Base-by-base conservation (phyloP, 1,140 invertebrate species). In the Drosophila sucinea region DNA sequence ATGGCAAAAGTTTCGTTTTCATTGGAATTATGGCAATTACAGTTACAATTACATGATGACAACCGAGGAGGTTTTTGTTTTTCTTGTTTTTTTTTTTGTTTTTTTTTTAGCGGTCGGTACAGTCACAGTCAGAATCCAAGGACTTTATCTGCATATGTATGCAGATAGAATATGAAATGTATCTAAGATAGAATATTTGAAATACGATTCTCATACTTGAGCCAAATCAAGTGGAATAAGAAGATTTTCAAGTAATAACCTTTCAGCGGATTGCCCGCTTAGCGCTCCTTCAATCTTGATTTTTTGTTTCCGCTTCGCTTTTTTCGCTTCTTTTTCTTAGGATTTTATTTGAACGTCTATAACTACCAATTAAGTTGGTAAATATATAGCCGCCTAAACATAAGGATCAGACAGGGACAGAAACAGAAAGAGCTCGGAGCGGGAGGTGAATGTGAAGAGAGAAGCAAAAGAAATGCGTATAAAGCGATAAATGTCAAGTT, bases 401-500 rank as follows among this genome's bases (percentile, higher is more conserved):
- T 67, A 77, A 67, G 67, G 69, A 64, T 57, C 66, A n/a, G 40
- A 41, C 11, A 17, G 11, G 29, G 33, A 66, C 40, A 63, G 33
- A 62, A 32, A 35, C 30, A 60, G 41, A 35, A 35, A 2, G n/a
- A 23, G 3, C 17, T 17, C 17, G 32, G 41, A 40, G 11, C 7
- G 6, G 40, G 11, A 35, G 32, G 30, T 61, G 64, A 7, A 4
- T 47, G 73, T 41, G 58, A 55, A 27, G 54, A 27, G 25, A 17
- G 27, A 51, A 63, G 30, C 11, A 47, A 64, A 60, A 67, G 38
- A 71, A 81, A 73, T 81, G 78, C 73, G 77, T 79, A 80, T 80
- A 79, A 80, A 80, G 83, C 83, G 79, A 87, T 87, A 87, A 89
- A 87, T 83, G 83, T 87, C 83, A 87, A 87, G 79, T 83, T 77